Evolutionary conservation across 2,797 vertebrate species (phyloP), one percentile per base, ranked within the genome.

Genomic region (Notolepis coatsorum): DNA sequence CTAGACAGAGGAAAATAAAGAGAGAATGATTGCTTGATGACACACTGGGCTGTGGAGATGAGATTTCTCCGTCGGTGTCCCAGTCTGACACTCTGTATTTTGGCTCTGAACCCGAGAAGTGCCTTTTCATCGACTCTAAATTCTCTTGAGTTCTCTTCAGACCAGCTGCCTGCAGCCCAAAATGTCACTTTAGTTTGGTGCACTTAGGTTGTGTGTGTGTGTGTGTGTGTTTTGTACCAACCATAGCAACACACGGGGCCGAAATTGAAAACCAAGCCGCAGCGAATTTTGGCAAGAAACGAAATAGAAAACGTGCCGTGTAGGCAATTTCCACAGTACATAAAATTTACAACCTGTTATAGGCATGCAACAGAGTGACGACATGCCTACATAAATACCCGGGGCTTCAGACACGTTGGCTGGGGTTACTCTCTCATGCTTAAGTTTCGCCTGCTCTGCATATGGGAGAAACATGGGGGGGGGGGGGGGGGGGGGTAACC

Each of bases 41-140:
- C 81, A 84, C 73, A 75, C 71, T 68, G 77, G 31, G 76, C 62
- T 71, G 65, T 55, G 45, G 69, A 80, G 82, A 86, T 81, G 76
- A 81, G 71, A 83, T 84, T 87, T 82, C 80, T 73, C 61, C 71
- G 52, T 58, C 66, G 66, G 73, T 75, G 84, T 82, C 75, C 57
- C 71, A 70, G 66, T 84, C 71, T 77, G 78, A 75, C 69, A 72
- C 75, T 46, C 39, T 35, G 53, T 73, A 25, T 35, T 28, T 60
- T 27, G 17, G 49, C 68, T 81, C 76, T 64, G 49, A 65, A 71
- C 60, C 70, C 73, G 77, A 85, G 47, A n/a, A 61, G 58, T n/a
- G 59, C 65, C 77, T 80, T n/a, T 75, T 81, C 63, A 69, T 73
- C 59, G 61, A 24, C 61, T 69, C 64, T 68, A 78, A 80, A 73